Evolutionary conservation across 2,888 invertebrate species (phyloP).

Genomic region (Fragum fragum): DNA sequence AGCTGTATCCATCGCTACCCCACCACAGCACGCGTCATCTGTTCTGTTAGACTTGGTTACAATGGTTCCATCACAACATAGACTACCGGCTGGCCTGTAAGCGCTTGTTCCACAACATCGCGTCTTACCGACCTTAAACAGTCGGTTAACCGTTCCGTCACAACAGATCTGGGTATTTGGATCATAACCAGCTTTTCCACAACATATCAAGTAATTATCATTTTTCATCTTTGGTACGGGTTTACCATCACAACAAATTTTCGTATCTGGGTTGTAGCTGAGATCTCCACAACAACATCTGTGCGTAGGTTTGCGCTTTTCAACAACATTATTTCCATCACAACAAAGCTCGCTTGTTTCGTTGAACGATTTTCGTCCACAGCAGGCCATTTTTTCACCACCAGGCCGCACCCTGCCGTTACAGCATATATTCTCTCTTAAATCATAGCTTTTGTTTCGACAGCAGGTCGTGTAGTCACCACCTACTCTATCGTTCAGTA

Average conservation of each 20-base stretch:
- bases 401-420: conserved; percentile 22
- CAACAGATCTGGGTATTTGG: conserved; percentile 49
- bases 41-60: conserved; percentile 36
- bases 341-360: conserved; percentile 49
- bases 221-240: conserved; percentile 4
- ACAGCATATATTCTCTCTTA: conserved; percentile 41
- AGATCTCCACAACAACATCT: conserved; percentile 52
- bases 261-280: conserved; percentile 42
- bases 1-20: conserved; percentile 40
- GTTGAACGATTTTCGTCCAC: conserved; percentile 15
- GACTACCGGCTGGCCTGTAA: conserved; percentile 36
- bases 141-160: conserved; percentile 38
- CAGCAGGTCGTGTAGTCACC: conserved; percentile 52
- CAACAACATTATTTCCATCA: conserved; percentile 39
- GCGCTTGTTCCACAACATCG: conserved; percentile 45
- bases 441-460: conserved; percentile 45
- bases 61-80: conserved; percentile 52
- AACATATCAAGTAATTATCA: conserved; percentile 14
- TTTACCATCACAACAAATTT: conserved; percentile 51
- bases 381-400: conserved; percentile 11
- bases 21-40: conserved; percentile 56
- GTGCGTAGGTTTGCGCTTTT: conserved; percentile 35
- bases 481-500: conserved; percentile 49
- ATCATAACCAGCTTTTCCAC: conserved; percentile 42
- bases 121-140: conserved; percentile 17